Base-by-base conservation (phyloP, 2,888 invertebrate genomes). In the Thysanoteuthis rhombus region DNA sequence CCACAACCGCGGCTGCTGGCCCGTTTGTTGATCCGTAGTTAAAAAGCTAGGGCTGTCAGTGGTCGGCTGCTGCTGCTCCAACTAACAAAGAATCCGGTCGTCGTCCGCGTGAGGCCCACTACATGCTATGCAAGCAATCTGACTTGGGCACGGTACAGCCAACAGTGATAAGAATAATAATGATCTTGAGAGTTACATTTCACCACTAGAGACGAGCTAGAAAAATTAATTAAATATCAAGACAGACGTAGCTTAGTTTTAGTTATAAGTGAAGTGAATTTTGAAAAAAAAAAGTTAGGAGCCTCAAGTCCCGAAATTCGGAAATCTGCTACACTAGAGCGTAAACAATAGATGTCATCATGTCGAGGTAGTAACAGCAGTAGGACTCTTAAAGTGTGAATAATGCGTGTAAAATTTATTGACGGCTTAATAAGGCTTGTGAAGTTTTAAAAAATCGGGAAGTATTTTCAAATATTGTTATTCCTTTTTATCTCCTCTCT, bases 21-120 rank as follows among this genome's bases (percentile, higher is more conserved):
- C 75, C 75, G 75, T 75, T 75, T 75, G 75, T 75, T 75, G 75
- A 75, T 75, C 75, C 75, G 75, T 75, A 75, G 75, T 75, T 75
- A 75, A 75, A 75, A 75, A 75, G n/a, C 75, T 75, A 10, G 75
- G 36, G n/a, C 75, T 75, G 75, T n/a, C 75, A 75, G 75, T 75
- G 75, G 75, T 75, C n/a, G 75, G 75, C 75, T 75, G 75, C 75
- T 75, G 75, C 75, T 75, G 75, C 75, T 75, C n/a, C n/a, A n/a
- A 75, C 75, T 75, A 75, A 58, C 58, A 58, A 58, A 75, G 75
- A 75, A n/a, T 75, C 75, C 75, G 75, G 75, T 75, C 75, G 75
- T 75, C 75, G 75, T 75, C 75, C 75, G 75, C n/a, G 25, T n/a
- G n/a, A 75, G 75, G 75, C 75, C 75, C 75, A 75, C 75, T 75